These are phyloP conservation scores for Byasa hedistus DNA, from an alignment of 2,888 invertebrate species.

Conservation along the genomic window DNA sequence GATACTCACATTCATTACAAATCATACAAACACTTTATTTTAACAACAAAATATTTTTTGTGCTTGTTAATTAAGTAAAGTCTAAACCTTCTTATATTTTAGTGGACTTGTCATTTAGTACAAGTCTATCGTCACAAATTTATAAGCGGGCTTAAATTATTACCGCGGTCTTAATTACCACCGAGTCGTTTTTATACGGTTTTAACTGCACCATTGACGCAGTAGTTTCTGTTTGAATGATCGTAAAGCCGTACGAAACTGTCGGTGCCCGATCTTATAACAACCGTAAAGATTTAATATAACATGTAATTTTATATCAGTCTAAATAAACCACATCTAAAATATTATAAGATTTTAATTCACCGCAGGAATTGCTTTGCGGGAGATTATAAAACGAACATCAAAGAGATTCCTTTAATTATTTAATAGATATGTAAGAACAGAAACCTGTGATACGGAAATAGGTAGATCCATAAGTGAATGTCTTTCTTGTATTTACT, in stretches of 20 bases:
- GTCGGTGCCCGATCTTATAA: conserved; percentile 53
- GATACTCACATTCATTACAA: too few species aligned
- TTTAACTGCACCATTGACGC: conserved; percentile 44
- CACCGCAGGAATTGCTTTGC: not conserved
- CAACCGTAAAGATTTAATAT: conserved; percentile 46
- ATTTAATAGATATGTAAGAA: too few species aligned
- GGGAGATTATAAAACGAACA: too few species aligned
- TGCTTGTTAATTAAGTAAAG: too few species aligned
- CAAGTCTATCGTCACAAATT: conserved; percentile 1
- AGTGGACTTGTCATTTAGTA: not conserved
- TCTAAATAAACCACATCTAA: not conserved
- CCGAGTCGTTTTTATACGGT: conserved; percentile 37
- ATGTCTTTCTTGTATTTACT: too few species aligned
- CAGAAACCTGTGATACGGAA: too few species aligned
- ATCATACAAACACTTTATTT: too few species aligned
- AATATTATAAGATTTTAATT: not conserved
- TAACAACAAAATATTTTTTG: too few species aligned
- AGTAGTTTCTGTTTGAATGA: conserved; percentile 37
- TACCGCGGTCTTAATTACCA: conserved; percentile 27
- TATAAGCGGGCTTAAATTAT: conserved; percentile 19
- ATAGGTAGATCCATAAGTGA: too few species aligned
- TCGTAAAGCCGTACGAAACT: conserved; percentile 48
- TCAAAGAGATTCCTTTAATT: too few species aligned
- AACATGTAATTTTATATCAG: conserved; percentile 4
- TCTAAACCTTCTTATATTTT: not conserved